Conservation (phyloP, 2,797 vertebrate genomes). For the Danio choprae region DNA sequence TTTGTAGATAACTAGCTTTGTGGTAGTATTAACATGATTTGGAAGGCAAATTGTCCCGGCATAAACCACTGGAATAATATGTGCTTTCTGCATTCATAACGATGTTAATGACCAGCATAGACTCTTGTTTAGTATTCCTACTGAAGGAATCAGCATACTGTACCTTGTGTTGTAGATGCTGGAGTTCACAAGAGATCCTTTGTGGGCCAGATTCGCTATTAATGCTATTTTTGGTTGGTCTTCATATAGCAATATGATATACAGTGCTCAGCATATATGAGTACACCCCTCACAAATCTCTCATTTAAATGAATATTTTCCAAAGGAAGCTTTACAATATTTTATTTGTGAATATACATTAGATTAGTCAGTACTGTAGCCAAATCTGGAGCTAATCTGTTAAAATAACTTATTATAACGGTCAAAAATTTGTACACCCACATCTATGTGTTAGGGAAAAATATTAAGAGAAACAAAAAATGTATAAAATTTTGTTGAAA, state of each 20-base stretch:
- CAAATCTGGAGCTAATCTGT: too few relatives aligned
- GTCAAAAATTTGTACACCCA: too few relatives aligned
- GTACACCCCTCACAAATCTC: too few relatives aligned
- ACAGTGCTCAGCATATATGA: too few relatives aligned
- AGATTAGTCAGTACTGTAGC: too few relatives aligned
- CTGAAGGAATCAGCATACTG: not conserved
- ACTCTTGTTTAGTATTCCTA: not conserved
- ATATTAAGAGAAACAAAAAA: too few relatives aligned
- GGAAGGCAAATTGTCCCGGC: constrained; percentile 34
- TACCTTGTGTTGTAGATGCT: not conserved
- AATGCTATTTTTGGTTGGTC: not conserved
- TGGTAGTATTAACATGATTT: constrained; percentile 33
- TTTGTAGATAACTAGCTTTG: constrained; percentile 3
- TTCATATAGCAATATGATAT: not conserved
- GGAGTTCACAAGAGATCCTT: not conserved
- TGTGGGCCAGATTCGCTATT: not conserved
- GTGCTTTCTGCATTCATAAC: not conserved
- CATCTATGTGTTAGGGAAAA: too few relatives aligned
- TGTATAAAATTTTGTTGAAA: too few relatives aligned
- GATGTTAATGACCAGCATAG: not conserved
- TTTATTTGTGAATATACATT: too few relatives aligned
- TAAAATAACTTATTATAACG: too few relatives aligned
- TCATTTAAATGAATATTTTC: too few relatives aligned
- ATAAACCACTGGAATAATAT: constrained; percentile 21
- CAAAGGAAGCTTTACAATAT: too few relatives aligned